phyloP scores from a whole-genome alignment of 2,113 vertebrate genomes.

The Petrocephalus microphthalmus region DNA sequence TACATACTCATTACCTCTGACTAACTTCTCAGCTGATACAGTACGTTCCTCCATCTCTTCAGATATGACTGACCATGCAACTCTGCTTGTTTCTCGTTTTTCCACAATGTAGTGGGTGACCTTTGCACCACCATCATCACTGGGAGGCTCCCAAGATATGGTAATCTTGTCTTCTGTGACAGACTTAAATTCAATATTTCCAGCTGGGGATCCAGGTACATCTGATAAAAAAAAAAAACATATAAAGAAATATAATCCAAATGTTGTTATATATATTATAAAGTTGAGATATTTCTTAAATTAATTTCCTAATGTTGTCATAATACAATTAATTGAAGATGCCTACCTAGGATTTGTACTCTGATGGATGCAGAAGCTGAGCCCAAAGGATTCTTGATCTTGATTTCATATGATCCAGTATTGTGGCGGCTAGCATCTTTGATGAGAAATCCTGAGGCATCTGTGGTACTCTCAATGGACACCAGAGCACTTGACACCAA shows the following conservation, averaged over 20 bases:
- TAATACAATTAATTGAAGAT: not conserved
- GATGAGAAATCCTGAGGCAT: constrained; percentile 81
- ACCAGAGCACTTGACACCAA: constrained; percentile 69
- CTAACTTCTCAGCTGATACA: constrained; percentile 72
- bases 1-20: constrained; percentile 89
- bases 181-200: constrained; percentile 78
- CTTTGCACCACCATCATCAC: constrained; percentile 77
- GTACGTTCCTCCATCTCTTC: constrained; percentile 71
- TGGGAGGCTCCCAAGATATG: constrained; percentile 76
- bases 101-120: constrained; percentile 92
- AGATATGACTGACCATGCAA: constrained; percentile 86
- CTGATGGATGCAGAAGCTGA: constrained; percentile 82
- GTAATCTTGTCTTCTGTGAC: constrained; percentile 82
- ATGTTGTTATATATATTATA: not conserved
- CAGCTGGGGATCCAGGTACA: constrained; percentile 85
- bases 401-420: constrained; percentile 86
- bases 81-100: constrained; percentile 86
- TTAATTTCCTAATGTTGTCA: not conserved
- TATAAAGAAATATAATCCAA: constrained; percentile 13
- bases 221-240: constrained; percentile 57
- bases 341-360: constrained; percentile 86
- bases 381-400: constrained; percentile 86
- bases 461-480: constrained; percentile 81
- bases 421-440: constrained; percentile 82
- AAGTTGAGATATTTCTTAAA: not conserved